Base-by-base conservation (phyloP, 2,888 invertebrate species). In the Ochropleura plecta region DNA sequence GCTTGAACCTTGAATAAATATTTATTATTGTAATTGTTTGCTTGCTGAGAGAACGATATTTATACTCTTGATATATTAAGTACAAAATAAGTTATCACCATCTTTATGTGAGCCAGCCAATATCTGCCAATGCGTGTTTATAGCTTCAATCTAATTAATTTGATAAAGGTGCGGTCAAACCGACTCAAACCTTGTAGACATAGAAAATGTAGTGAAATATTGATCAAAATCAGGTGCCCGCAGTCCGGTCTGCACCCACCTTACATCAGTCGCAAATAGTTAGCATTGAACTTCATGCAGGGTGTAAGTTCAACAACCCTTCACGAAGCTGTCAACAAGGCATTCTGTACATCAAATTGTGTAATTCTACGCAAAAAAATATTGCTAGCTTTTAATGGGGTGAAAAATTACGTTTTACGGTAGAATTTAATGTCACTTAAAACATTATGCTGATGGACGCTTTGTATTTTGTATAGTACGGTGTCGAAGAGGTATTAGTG, bases 11-110 rank as follows among this genome's bases (percentile, higher is more conserved):
- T 51, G 48, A 66, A 78, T 46, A 70, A n/a, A 64, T 80, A 79
- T 80, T 79, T 76, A 76, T 73, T 74, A 60, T 14, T 73, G 42
- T 71, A 73, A 72, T 44, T 55, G 71, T 71, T 77, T 75, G 77
- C 49, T 55, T 72, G 60, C 57, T 60, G 51, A 65, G 69, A 60
- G 46, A 69, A 72, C 5, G 60, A 16, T 73, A 59, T 67, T 62
- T 64, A 62, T 83, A 83, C 57, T 81, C 69, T 44, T 70, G 42
- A 71, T 63, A 81, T 79, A 76, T 78, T 81, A 65, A 72, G 71
- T 83, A 86, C 74, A 73, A 77, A 84, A 66, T 66, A 79, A 67
- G 60, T 74, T 60, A 16, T 51, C 1, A 46, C 9, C 42, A 46
- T 20, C 9, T 40, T 20, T 42, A 42, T 20, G 14, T 57, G 40